Evolutionary conservation across 1,140 invertebrate species (phyloP), one percentile per base, ranked within the genome.

Genomic region (Drosophila melanogaster): DNA sequence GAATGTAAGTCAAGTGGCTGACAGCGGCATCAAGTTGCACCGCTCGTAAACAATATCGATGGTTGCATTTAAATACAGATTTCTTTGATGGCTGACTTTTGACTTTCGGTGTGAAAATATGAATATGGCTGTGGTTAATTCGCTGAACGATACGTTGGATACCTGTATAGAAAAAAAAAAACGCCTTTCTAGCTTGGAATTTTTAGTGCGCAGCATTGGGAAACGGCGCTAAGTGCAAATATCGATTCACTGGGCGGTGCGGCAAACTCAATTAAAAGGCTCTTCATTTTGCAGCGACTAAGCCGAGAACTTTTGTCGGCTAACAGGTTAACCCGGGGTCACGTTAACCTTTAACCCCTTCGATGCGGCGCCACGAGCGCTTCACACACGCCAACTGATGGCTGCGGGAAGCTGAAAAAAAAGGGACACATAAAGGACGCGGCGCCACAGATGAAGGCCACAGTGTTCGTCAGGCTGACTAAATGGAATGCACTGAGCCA

Each of bases 261-360:
- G 24, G 24, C 22, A 43, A 43, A 46, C 47, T 67, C 61, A 69
- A 69, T 66, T 69, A 69, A 69, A 54, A 54, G 30, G 19, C 47
- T 26, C 22, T 66, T 30, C 22, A 35, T 49, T 53, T 37, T 19
- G 4, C 22, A 53, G 47, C 41, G 54, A 19, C 24, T 30, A 37
- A 40, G 35, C 58, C 51, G 15, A 19, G 33, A 38, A 19, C 53
- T 58, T 14, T 15, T 15, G 15, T 38, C 30, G 30, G 30, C 30
- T 57, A 30, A 61, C 33, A 1, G n/a, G 24, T 15, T 38, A 19
- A 15, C n/a, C 26, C 19, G n/a, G 11, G 26, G 19, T 41, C n/a
- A n/a, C 15, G 35, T 37, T 26, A 26, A 44, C 30, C 54, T 8
- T n/a, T 38, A 17, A 10, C 15, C 55, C 60, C 19, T 43, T n/a